Conservation (phyloP, 2,888 invertebrate species). For the Thymelicus sylvestris region DNA sequence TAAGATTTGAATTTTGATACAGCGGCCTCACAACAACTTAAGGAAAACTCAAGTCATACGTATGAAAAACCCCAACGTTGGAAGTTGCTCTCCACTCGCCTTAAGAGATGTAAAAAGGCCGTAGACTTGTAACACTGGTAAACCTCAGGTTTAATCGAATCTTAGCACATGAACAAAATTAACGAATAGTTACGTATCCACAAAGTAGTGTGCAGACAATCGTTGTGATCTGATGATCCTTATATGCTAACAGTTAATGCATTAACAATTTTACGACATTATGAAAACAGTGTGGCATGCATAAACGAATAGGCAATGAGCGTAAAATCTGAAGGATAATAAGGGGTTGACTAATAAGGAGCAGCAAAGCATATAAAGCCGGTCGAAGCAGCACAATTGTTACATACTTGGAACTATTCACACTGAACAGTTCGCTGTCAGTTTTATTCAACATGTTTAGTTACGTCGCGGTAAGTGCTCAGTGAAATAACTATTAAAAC, state of each 20-base stretch:
- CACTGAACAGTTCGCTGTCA: slow-evolving; percentile 50
- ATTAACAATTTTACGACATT: slow-evolving; percentile 46
- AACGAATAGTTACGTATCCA: background rate
- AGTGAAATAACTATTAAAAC: too few relatives aligned
- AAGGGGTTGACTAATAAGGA: slow-evolving; percentile 62
- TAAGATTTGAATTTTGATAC: background rate
- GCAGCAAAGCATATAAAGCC: slow-evolving; percentile 64
- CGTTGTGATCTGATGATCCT: slow-evolving; percentile 21
- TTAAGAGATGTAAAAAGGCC: too few relatives aligned
- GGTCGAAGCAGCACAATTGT: slow-evolving; percentile 35
- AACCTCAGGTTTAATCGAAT: too few relatives aligned
- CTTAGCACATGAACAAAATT: too few relatives aligned
- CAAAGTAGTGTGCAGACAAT: background rate
- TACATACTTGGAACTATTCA: slow-evolving; percentile 42
- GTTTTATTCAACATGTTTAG: slow-evolving; percentile 62
- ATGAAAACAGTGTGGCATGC: slow-evolving; percentile 59
- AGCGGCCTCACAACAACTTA: too few relatives aligned
- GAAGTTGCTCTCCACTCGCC: too few relatives aligned
- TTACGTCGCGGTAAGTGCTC: slow-evolving; percentile 67
- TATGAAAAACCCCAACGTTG: too few relatives aligned
- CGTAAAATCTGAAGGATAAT: slow-evolving; percentile 70
- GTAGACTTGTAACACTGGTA: too few relatives aligned
- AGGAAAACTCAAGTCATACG: too few relatives aligned
- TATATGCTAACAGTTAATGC: slow-evolving; percentile 27
- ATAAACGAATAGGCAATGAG: slow-evolving; percentile 70